Evolutionary conservation across 1,140 invertebrate genomes (phyloP).

Genomic region (Drosophila rufa): DNA sequence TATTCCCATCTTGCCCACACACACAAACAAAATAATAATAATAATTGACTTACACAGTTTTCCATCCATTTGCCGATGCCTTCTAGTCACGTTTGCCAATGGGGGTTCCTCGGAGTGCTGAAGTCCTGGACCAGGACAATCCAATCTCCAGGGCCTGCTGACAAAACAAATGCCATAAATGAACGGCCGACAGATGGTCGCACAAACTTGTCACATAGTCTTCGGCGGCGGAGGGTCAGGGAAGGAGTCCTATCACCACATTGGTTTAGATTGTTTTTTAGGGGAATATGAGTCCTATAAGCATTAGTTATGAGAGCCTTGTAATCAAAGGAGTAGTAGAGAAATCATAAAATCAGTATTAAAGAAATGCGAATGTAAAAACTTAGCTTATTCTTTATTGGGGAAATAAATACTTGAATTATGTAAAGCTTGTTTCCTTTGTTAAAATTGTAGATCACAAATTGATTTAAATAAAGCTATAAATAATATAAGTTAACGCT

Average conservation of each 20-base stretch:
- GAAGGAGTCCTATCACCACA: slow-evolving; percentile 8
- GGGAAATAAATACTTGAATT: too few relatives aligned
- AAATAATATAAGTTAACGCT: background rate
- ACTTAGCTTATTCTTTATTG: too few relatives aligned
- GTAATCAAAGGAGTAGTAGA: background rate
- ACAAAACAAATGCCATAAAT: slow-evolving; percentile 81
- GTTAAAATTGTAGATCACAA: too few relatives aligned
- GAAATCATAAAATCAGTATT: background rate
- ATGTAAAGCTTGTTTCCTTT: background rate
- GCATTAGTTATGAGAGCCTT: background rate
- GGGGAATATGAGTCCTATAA: background rate
- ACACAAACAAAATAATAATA: slow-evolving; percentile 63
- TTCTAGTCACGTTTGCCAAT: slow-evolving; percentile 66
- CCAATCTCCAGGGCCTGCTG: slow-evolving; percentile 73
- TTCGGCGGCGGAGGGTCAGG: background rate
- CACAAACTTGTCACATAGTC: slow-evolving; percentile 57
- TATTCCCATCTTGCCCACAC: slow-evolving; percentile 25
- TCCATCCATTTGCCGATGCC: slow-evolving; percentile 38
- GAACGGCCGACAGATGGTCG: slow-evolving; percentile 62
- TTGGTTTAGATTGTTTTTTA: slow-evolving; percentile 15
- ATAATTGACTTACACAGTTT: slow-evolving; percentile 74
- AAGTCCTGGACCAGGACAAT: slow-evolving; percentile 40
- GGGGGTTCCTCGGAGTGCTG: background rate
- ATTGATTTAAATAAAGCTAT: background rate
- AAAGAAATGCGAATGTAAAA: too few relatives aligned